A percentile compares a stretch with the other conserved stretches of the same genome.
Conservation (phyloP, 2,797 vertebrate genomes). For the Oreortyx pictus region DNA sequence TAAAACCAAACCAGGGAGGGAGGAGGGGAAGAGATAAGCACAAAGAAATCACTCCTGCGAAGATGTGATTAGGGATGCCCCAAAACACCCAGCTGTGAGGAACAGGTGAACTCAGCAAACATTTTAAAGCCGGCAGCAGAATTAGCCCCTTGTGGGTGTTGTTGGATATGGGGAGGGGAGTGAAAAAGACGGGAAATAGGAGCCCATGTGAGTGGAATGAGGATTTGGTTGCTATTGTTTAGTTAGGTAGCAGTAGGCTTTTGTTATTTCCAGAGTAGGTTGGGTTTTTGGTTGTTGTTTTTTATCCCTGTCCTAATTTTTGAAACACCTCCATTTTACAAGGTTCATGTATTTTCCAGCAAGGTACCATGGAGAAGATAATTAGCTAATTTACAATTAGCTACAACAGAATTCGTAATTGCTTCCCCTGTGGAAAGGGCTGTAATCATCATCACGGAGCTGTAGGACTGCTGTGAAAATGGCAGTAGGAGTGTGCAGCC, state of each 20-base stretch:
- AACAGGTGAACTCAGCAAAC: constrained; percentile 59
- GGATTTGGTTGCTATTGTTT: not conserved
- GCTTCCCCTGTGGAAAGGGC: constrained; percentile 64
- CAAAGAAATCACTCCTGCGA: constrained; percentile 29
- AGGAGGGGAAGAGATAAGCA: not conserved
- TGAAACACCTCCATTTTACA: constrained; percentile 49
- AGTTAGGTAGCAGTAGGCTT: not conserved
- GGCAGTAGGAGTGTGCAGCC: not conserved
- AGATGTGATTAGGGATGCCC: constrained; percentile 46
- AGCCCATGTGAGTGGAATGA: not conserved
- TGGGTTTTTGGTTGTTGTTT: not conserved
- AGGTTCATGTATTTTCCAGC: constrained; percentile 63
- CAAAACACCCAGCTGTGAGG: constrained; percentile 17
- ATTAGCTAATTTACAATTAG: constrained; percentile 76
- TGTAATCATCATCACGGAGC: constrained; percentile 53
- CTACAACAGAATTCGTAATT: constrained; percentile 72
- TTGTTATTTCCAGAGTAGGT: not conserved
- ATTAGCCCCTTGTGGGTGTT: constrained; percentile 16
- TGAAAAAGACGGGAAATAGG: not conserved
- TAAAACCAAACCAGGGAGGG: not conserved
- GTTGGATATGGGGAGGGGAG: not conserved
- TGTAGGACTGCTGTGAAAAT: constrained; percentile 67
- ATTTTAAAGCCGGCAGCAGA: constrained; percentile 39
- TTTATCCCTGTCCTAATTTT: not conserved
- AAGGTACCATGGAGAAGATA: constrained; percentile 60